Evolutionary conservation across 2,888 invertebrate species (phyloP), one percentile per base, ranked within the genome.

Genomic region (Eupithecia insigniata): DNA sequence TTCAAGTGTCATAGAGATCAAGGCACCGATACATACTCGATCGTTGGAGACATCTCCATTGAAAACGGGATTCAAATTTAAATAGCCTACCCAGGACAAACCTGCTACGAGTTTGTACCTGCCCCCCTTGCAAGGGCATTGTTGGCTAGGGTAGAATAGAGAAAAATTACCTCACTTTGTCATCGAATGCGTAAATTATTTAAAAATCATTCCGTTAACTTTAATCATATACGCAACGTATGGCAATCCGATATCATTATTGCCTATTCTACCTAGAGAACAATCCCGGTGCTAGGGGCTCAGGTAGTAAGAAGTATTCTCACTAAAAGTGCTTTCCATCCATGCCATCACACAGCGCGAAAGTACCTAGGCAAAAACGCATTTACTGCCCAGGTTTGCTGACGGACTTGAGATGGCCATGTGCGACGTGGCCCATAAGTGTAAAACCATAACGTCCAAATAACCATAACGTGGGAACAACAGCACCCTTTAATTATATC

Each of bases 31-130:
- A 65, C 65, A 64, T 58, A 34, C 32, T 32, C 32, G 32, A 51
- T 67, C 30, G 43, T 64, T 58, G 66, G 66, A 30, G 66, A 71
- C 60, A 51, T 69, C 72, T 22, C 64, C 69, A 61, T 14, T 64
- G 62, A 51, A 51, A 51, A 32, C 66, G 6, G 12, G 32, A 64
- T 64, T 22, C 14, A 64, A 36, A 64, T 34, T 34, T 61, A 61
- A n/a, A 32, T n/a, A n/a, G 32, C n/a, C 18, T 61, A 22, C 51
- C 22, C 51, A 12, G 26, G 51, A 22, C 51, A 22, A 22, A 51
- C 22, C 22, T n/a, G n/a, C n/a, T 22, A 51, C 22, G 12, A 51
- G 51, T 51, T 26, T 3, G 22, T 22, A n/a, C 8, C 43, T 18
- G n/a, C n/a, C n/a, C n/a, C n/a, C n/a, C n/a, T n/a, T n/a, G n/a